These are phyloP conservation scores for Cassiopea andromeda DNA, from an alignment of 30 jellyfish, hydroid and myxozoan genomes.

Conservation along the genomic window DNA sequence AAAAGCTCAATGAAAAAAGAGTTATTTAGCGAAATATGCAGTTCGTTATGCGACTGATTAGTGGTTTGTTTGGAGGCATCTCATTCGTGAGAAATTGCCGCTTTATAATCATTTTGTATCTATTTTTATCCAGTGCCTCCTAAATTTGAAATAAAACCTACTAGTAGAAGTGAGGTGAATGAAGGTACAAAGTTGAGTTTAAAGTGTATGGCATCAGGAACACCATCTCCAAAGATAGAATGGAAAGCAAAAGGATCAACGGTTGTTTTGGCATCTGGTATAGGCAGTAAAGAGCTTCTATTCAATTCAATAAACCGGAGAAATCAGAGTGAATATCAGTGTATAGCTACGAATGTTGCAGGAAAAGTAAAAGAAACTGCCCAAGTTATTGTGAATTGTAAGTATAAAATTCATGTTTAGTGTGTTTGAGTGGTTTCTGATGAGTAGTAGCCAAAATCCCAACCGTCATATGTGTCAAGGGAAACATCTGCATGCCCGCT, in stretches of 20 bases:
- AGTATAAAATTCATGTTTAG: too few relatives aligned
- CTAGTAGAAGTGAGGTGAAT: neutral
- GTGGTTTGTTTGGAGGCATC: too few relatives aligned
- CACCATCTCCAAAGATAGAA: conserved; percentile 36
- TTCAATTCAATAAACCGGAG: conserved; percentile 26
- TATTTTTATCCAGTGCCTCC: conserved; percentile 35
- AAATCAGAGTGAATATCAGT: conserved; percentile 68
- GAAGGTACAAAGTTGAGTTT: conserved; percentile 53
- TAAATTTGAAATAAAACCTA: conserved; percentile 10
- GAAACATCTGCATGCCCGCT: too few relatives aligned
- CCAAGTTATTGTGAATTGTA: conserved; percentile 66
- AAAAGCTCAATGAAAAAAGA: too few relatives aligned
- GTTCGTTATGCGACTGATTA: too few relatives aligned
- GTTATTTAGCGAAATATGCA: too few relatives aligned
- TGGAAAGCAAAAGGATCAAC: conserved; percentile 38
- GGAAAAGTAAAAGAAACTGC: conserved; percentile 50
- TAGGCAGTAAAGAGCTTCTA: neutral
- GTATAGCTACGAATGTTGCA: conserved; percentile 80
- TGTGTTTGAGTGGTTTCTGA: too few relatives aligned
- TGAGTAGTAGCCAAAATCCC: too few relatives aligned
- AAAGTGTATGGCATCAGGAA: conserved; percentile 52
- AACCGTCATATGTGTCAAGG: too few relatives aligned
- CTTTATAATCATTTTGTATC: too few relatives aligned
- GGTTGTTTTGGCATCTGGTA: conserved; percentile 45
- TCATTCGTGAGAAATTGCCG: too few relatives aligned